phyloP scores from a whole-genome alignment of 2,888 invertebrate species.

The Drosophila putrida region DNA sequence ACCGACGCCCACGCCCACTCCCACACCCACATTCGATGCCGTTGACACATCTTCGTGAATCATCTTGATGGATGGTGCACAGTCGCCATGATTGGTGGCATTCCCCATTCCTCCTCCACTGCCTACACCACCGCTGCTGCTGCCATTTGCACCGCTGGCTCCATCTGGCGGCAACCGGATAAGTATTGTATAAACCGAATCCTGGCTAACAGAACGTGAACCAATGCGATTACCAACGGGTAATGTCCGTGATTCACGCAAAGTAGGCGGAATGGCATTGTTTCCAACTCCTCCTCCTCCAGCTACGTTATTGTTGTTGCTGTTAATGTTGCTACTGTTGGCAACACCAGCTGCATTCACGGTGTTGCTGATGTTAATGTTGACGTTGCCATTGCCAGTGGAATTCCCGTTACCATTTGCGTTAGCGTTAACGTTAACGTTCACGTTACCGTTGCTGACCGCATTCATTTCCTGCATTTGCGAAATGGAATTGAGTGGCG shows the following conservation, averaged over 20 bases:
- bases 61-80: constrained; percentile 93
- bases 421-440: background rate
- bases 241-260: constrained; percentile 88
- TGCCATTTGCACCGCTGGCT: constrained; percentile 80
- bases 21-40: constrained; percentile 14
- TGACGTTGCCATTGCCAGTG: constrained; percentile 23
- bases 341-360: background rate
- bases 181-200: constrained; percentile 96
- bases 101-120: constrained; percentile 10
- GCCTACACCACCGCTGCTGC: constrained; percentile 51
- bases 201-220: constrained; percentile 89
- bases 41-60: constrained; percentile 89
- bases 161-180: constrained; percentile 92
- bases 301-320: constrained; percentile 15
- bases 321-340: constrained; percentile 42
- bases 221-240: constrained; percentile 87
- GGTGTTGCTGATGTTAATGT: constrained; percentile 11
- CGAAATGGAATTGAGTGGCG: constrained; percentile 86
- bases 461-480: constrained; percentile 84
- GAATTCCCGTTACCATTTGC: constrained; percentile 1
- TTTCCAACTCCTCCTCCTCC: constrained; percentile 2
- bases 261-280: constrained; percentile 29
- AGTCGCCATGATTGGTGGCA: constrained; percentile 82
- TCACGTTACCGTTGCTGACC: constrained; percentile 32
- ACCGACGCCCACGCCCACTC: constrained; percentile 16